Evolutionary conservation across 1,140 invertebrate species (phyloP).

Genomic region (Bombyx mandarina): DNA sequence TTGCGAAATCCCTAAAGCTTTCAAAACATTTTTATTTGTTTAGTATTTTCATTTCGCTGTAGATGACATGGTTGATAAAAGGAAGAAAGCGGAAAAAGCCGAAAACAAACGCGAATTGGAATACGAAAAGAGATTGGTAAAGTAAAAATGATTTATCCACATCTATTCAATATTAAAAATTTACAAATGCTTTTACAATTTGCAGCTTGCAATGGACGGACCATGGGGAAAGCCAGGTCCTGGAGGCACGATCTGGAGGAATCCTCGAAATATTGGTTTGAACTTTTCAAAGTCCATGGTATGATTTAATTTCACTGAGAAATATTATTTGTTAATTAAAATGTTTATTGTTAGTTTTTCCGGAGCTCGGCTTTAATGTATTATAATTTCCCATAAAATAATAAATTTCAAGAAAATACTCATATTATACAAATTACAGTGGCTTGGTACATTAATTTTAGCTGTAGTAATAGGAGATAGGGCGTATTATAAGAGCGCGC

Average conservation of each 20-base stretch:
- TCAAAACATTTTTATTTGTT: background rate
- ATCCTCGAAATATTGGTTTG: slow-evolving; percentile 74
- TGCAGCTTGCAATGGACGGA: slow-evolving; percentile 53
- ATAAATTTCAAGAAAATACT: too few relatives aligned
- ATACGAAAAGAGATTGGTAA: slow-evolving; percentile 64
- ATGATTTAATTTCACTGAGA: slow-evolving; percentile 13
- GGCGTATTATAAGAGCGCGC: too few relatives aligned
- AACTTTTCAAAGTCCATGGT: slow-evolving; percentile 80
- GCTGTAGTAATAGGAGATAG: too few relatives aligned
- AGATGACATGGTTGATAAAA: slow-evolving; percentile 61
- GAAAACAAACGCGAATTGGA: slow-evolving; percentile 49
- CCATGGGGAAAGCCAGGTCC: slow-evolving; percentile 78
- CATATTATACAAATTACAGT: too few relatives aligned
- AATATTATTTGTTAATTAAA: too few relatives aligned
- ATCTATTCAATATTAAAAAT: background rate
- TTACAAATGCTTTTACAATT: slow-evolving; percentile 14
- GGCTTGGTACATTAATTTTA: too few relatives aligned
- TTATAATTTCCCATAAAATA: background rate
- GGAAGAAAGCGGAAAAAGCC: slow-evolving; percentile 41
- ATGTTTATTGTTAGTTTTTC: slow-evolving; percentile 5
- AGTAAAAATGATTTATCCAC: background rate
- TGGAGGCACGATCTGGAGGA: slow-evolving; percentile 75
- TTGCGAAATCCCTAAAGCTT: background rate
- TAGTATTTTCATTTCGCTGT: slow-evolving; percentile 13
- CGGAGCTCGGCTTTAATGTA: background rate